Evolutionary conservation across 2,888 invertebrate genomes (phyloP).

Genomic region (Xylophagus ater): DNA sequence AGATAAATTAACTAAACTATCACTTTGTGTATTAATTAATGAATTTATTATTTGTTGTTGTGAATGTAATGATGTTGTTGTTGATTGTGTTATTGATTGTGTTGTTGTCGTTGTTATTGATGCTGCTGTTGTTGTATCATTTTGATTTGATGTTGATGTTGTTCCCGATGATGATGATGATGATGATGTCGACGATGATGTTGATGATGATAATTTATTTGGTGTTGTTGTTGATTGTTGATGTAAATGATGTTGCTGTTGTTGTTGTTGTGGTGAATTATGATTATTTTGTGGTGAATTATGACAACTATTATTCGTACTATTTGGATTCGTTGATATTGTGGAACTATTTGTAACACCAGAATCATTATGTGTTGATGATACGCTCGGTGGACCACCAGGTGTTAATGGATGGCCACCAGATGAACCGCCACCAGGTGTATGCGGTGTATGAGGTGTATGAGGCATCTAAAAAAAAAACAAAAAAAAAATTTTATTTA

Average conservation of each 20-base stretch:
- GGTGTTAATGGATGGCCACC: conserved; percentile 63
- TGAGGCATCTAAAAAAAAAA: conserved; percentile 54
- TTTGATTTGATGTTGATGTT: conserved; percentile 27
- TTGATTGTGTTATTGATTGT: conserved; percentile 31
- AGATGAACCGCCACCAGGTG: conserved; percentile 58
- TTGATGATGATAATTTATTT: conserved; percentile 21
- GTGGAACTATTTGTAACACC: conserved; percentile 20
- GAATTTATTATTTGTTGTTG: conserved; percentile 32
- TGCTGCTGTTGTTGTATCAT: conserved; percentile 34
- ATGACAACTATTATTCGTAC: conserved; percentile 24
- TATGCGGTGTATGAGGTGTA: conserved; percentile 69
- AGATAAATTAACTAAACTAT: conserved; percentile 37
- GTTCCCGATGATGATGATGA: no score
- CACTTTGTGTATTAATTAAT: conserved; percentile 27
- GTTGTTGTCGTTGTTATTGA: conserved; percentile 31
- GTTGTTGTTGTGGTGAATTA: conserved; percentile 16
- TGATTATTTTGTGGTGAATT: conserved; percentile 40
- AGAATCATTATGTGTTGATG: conserved; percentile 46
- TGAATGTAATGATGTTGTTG: conserved; percentile 25
- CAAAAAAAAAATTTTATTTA: conserved; percentile 9
- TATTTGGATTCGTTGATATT: conserved; percentile 18
- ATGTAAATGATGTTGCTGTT: conserved; percentile 19
- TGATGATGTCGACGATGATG: conserved; percentile 22
- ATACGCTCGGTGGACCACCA: conserved; percentile 72
- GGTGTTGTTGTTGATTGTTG: conserved; percentile 19